phyloP scores from a whole-genome alignment of 92 coral and sea anemone genomes.

The Umimayanthus kanabou region DNA sequence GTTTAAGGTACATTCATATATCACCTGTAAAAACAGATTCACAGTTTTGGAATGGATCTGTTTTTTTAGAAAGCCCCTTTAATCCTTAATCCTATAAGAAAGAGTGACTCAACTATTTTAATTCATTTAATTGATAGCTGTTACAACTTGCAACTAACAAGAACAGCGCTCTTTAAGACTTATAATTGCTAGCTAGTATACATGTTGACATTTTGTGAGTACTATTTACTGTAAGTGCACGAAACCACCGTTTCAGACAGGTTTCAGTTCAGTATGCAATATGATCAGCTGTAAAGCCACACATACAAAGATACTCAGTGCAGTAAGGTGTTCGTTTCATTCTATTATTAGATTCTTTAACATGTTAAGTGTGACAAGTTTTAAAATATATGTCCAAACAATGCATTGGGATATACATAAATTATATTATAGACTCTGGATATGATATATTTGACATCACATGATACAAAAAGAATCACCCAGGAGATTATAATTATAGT shows the following conservation, averaged over 20 bases:
- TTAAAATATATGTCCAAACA: too few relatives aligned
- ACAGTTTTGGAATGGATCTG: not conserved
- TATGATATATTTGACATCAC: too few relatives aligned
- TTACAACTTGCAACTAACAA: too few relatives aligned
- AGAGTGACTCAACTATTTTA: not conserved
- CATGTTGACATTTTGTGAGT: not conserved
- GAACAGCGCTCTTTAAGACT: not conserved
- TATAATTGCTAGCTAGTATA: too few relatives aligned
- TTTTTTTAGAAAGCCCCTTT: not conserved
- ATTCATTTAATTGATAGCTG: not conserved
- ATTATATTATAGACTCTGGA: too few relatives aligned
- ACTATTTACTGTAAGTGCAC: not conserved
- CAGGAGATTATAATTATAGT: too few relatives aligned
- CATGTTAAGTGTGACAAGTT: not conserved
- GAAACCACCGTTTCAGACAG: conserved; percentile 3
- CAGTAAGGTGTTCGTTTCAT: not conserved
- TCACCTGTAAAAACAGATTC: not conserved
- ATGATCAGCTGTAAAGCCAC: not conserved
- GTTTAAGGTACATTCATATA: not conserved
- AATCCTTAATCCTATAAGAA: not conserved
- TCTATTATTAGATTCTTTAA: not conserved
- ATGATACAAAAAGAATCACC: too few relatives aligned
- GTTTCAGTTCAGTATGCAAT: conserved; percentile 13
- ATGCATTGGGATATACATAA: not conserved
- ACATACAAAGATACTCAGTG: not conserved